These are phyloP conservation scores for Drosophila melanogaster DNA, from an alignment of 1,140 invertebrate genomes.

Conservation along the genomic window DNA sequence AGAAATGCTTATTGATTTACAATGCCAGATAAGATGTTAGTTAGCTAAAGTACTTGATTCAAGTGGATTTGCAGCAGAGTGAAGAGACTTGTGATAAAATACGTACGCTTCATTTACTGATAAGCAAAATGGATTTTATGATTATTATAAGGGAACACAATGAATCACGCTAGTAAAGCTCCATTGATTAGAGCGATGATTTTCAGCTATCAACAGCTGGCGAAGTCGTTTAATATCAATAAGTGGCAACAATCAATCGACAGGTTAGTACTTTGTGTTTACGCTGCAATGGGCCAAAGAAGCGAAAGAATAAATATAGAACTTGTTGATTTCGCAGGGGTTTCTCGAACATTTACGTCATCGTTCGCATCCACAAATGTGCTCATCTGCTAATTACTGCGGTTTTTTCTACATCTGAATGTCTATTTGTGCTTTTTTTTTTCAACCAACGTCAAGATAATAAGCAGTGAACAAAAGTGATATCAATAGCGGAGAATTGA, in stretches of 20 bases:
- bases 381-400: constrained; percentile 23
- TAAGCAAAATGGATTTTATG: constrained; percentile 13
- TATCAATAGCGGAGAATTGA: constrained; percentile 2
- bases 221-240: constrained; percentile 4
- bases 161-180: constrained; percentile 11
- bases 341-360: constrained; percentile 23
- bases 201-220: constrained; percentile 7
- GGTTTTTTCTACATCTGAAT: constrained; percentile 7
- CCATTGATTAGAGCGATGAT: constrained; percentile 8
- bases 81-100: constrained; percentile 6
- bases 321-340: constrained; percentile 7
- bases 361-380: constrained; percentile 16
- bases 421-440: background rate
- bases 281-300: constrained; percentile 20
- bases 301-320: constrained; percentile 5
- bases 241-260: constrained; percentile 23
- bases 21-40: constrained; percentile 21
- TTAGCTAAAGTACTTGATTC: background rate
- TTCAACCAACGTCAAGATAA: background rate
- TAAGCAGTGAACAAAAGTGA: background rate
- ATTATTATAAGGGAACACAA: background rate
- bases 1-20: constrained; percentile 1
- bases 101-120: constrained; percentile 11
- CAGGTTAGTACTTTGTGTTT: constrained; percentile 29
- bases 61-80: background rate